phyloP scores from a whole-genome alignment of 2,113 vertebrate species.

The Phoenicopterus ruber region DNA sequence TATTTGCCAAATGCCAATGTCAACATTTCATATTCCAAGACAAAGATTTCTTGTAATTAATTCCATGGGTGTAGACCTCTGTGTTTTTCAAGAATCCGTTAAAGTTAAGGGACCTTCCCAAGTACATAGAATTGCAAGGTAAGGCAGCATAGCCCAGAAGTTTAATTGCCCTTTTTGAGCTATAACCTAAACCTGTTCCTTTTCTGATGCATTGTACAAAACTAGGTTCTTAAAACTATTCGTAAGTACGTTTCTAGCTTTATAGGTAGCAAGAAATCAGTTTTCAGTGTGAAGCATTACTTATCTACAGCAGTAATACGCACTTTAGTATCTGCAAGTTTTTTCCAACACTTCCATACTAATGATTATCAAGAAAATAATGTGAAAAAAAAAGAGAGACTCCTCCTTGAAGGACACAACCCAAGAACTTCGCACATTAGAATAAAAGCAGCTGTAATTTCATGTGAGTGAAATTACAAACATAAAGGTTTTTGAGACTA shows the following conservation, averaged over 20 bases:
- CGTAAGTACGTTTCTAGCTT: background rate
- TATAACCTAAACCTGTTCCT: background rate
- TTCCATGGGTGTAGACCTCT: background rate
- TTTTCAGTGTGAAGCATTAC: background rate
- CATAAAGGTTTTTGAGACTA: background rate
- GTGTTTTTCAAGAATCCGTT: background rate
- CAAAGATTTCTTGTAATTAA: background rate
- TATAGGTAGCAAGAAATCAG: background rate
- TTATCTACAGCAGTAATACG: background rate
- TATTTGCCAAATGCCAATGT: background rate
- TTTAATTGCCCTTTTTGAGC: background rate
- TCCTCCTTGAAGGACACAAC: background rate
- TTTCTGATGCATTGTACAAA: background rate
- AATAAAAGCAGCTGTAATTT: background rate
- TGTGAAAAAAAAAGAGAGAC: background rate
- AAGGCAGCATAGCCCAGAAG: background rate
- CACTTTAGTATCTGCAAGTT: background rate
- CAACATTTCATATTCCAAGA: background rate
- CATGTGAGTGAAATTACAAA: fast-evolving
- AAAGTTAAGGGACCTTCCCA: background rate
- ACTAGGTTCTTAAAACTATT: background rate
- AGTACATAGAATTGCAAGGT: background rate
- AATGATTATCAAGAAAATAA: background rate
- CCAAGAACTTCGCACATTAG: background rate
- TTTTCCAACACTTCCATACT: background rate